A percentile compares a stretch with the other conserved stretches of the same genome.
Conservation (phyloP, 2,888 invertebrate species). For the Nomada fucata region DNA sequence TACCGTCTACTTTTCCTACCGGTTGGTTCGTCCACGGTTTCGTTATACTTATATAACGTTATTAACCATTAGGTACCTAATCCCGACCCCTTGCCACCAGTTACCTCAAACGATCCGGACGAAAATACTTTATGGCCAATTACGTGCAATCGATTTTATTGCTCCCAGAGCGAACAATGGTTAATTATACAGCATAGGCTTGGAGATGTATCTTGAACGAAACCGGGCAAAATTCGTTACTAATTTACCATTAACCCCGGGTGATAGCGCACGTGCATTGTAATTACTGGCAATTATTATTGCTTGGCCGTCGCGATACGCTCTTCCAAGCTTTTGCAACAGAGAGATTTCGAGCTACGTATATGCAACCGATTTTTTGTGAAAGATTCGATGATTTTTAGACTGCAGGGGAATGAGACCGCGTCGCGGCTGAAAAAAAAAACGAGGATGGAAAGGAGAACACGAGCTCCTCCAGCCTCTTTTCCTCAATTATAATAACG, state of each 20-base stretch:
- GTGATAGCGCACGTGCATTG: slow-evolving; percentile 12
- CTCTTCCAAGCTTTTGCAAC: slow-evolving; percentile 43
- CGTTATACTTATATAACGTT: slow-evolving; percentile 31
- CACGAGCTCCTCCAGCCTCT: slow-evolving; percentile 33
- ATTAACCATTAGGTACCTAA: slow-evolving; percentile 25
- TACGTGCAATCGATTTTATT: slow-evolving; percentile 13
- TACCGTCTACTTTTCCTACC: background rate
- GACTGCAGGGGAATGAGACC: background rate
- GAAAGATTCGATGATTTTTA: slow-evolving; percentile 33
- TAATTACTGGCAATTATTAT: slow-evolving; percentile 32
- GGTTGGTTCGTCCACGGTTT: slow-evolving; percentile 16
- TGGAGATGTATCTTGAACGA: too few species aligned
- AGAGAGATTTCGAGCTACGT: background rate
- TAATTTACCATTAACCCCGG: background rate
- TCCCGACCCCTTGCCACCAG: slow-evolving; percentile 38
- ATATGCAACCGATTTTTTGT: background rate
- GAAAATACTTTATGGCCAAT: background rate
- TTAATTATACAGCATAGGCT: slow-evolving; percentile 33
- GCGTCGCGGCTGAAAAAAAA: slow-evolving; percentile 16
- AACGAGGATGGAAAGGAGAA: slow-evolving; percentile 32
- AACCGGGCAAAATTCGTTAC: background rate
- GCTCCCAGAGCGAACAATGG: background rate
- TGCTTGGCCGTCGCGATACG: slow-evolving; percentile 26
- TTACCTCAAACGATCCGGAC: slow-evolving; percentile 33
- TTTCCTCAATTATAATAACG: slow-evolving; percentile 25